Evolutionary conservation across 2,113 vertebrate species (phyloP).

Genomic region (Varanus komodoensis): DNA sequence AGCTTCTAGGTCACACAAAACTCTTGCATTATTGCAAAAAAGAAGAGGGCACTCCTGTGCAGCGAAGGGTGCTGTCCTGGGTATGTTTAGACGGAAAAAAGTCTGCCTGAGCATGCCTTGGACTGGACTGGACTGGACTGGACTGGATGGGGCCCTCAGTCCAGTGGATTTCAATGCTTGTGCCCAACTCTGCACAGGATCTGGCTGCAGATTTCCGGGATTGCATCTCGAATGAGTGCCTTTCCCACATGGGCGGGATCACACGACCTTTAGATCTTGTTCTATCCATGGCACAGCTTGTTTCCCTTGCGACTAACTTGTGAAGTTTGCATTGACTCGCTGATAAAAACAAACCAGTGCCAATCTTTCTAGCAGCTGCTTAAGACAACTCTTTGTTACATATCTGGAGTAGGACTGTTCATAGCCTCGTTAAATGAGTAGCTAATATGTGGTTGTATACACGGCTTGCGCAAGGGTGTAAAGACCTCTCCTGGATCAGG

Average conservation of each 20-base stretch:
- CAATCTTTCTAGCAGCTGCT: neutral
- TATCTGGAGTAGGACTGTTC: neutral
- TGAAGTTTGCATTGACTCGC: neutral
- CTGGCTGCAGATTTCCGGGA: neutral
- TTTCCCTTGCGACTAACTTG: neutral
- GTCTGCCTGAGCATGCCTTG: too few species aligned
- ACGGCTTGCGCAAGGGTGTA: neutral
- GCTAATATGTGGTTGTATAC: neutral
- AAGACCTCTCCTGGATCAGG: neutral
- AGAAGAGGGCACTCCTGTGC: neutral
- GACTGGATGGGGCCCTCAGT: neutral
- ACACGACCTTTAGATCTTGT: neutral
- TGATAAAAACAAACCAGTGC: neutral
- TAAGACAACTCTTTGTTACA: neutral
- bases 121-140: too few species aligned
- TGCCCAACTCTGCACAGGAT: neutral
- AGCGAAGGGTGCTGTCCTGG: too few species aligned
- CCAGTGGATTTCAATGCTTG: neutral
- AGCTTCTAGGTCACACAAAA: neutral
- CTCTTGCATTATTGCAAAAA: neutral
- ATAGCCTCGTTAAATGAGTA: neutral
- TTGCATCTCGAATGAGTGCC: neutral
- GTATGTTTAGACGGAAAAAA: too few species aligned
- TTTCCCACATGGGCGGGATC: neutral
- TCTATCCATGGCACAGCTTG: neutral